Evolutionary conservation across 2,113 vertebrate genomes (phyloP).

Genomic region (Stercorarius parasiticus): DNA sequence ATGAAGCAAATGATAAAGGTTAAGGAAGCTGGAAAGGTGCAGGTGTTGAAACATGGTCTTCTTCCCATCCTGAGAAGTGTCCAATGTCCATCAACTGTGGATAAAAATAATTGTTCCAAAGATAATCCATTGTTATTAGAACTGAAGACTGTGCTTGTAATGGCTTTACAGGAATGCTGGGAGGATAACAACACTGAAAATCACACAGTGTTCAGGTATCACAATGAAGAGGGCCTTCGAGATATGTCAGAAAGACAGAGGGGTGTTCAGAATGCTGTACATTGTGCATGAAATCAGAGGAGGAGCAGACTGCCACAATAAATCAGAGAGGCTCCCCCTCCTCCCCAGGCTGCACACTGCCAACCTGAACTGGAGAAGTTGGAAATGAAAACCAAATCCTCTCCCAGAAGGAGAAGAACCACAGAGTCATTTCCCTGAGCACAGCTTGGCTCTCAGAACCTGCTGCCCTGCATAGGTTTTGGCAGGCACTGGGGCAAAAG

Average conservation of each 20-base stretch:
- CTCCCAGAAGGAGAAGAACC: not conserved
- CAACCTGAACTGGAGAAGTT: not conserved
- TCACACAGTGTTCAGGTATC: not conserved
- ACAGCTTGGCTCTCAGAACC: not conserved
- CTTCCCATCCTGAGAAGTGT: not conserved
- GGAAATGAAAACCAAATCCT: not conserved
- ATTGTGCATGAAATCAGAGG: not conserved
- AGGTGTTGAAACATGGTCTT: not conserved
- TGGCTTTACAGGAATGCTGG: not conserved
- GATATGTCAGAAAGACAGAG: not conserved
- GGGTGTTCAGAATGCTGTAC: not conserved
- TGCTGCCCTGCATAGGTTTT: not conserved
- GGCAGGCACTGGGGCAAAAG: not conserved
- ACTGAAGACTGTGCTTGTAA: not conserved
- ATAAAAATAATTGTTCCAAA: not conserved
- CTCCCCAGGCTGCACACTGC: not conserved
- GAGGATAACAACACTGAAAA: not conserved
- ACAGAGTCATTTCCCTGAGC: fast-evolving
- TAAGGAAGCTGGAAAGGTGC: not conserved
- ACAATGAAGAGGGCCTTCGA: not conserved
- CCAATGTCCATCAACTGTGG: not conserved
- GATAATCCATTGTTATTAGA: not conserved
- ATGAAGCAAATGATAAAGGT: not conserved
- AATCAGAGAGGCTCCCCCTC: not conserved
- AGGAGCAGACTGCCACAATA: not conserved